Conservation (phyloP, 2,797 vertebrate genomes). For the Pampus argenteus region DNA sequence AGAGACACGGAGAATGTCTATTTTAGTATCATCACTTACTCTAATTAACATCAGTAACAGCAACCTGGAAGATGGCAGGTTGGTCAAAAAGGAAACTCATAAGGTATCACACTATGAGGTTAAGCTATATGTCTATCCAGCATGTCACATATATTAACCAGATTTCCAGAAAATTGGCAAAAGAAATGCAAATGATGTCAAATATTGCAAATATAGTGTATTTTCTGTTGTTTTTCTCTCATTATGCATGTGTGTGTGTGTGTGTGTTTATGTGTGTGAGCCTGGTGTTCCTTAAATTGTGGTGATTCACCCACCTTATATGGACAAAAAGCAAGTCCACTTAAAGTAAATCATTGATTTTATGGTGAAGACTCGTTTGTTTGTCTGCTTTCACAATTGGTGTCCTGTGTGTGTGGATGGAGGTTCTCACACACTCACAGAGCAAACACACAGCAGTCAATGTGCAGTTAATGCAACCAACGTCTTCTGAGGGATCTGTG, state of each 20-base stretch:
- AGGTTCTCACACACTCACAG: slow-evolving; percentile 8
- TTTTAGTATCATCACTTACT: slow-evolving; percentile 15
- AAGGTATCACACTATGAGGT: neutral
- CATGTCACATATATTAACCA: neutral
- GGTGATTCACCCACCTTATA: too few relatives aligned
- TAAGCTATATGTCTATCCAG: neutral
- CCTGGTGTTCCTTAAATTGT: too few relatives aligned
- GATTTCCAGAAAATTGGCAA: neutral
- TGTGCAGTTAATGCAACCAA: slow-evolving; percentile 39
- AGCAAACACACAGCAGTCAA: slow-evolving; percentile 35
- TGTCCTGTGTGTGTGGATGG: slow-evolving; percentile 28
- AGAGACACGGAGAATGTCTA: neutral
- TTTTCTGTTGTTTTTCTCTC: neutral
- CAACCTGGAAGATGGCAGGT: neutral
- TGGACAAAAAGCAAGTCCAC: too few relatives aligned
- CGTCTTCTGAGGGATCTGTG: slow-evolving; percentile 56
- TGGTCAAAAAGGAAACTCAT: slow-evolving; percentile 14
- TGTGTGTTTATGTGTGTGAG: neutral
- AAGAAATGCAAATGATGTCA: neutral
- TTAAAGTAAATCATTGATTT: too few relatives aligned
- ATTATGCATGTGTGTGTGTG: neutral
- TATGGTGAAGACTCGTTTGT: too few relatives aligned
- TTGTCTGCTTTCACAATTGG: slow-evolving; percentile 22
- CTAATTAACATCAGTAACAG: slow-evolving; percentile 6
- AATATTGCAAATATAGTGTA: neutral